Evolutionary conservation across 2,888 invertebrate species (phyloP), one percentile per base, ranked within the genome.

Genomic region (Hemithea aestivaria): DNA sequence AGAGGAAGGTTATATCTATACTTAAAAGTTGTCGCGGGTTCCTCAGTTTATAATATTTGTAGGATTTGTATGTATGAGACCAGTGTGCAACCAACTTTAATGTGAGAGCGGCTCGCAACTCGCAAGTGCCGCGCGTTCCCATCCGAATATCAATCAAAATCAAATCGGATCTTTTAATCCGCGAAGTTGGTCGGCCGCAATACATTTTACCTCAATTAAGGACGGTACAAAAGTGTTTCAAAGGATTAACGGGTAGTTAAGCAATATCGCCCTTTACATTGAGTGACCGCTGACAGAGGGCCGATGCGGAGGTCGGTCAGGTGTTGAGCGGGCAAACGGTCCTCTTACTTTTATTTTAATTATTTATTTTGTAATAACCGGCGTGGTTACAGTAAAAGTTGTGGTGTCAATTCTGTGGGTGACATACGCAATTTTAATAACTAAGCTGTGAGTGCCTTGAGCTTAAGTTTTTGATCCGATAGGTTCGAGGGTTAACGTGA

Each of bases 101-200:
- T 11, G 31, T 20, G 28, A 37, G 36, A 33, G 24, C 25, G 16
- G 31, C 8, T 35, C 28, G 40, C 36, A 63, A 66, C 62, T 65
- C 16, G 16, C 16, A 16, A 16, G 16, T 16, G 16, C n/a, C n/a
- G 64, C 56, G 44, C 56, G 41, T 62, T 71, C 68, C 69, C 69
- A 65, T 72, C 64, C 61, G 62, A 66, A 62, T 67, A 79, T 81
- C 77, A 77, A 80, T 83, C 80, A 81, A 78, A 69, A 75, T 80
- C 74, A 72, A 66, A 76, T 72, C 66, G 53, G 60, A 70, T 70
- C 58, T 73, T 73, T 68, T 76, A 77, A 78, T 74, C 71, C 72
- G 57, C 56, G 16, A 5, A 10, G 20, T 28, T 33, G 26, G 21
- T 26, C 41, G 23, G 9, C n/a, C 33, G 33, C 26, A 24, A 27